Percentiles rank a stretch among this genome's conserved stretches.
Evolutionary conservation across 2,888 invertebrate species (phyloP).

Genomic region (Dione juno): DNA sequence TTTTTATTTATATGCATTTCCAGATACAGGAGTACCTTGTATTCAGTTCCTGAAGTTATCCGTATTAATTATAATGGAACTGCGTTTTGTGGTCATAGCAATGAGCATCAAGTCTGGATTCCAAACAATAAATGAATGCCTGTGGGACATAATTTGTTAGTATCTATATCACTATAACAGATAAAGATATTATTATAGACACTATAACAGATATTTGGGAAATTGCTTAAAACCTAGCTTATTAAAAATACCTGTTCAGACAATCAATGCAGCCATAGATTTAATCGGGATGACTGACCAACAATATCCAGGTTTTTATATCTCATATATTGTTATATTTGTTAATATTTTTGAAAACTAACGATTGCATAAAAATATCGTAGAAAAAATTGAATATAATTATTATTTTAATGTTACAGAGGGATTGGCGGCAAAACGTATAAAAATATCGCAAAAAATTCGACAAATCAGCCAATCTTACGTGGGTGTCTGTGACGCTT

Average conservation of each 20-base stretch:
- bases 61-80: background rate
- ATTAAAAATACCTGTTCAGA: background rate
- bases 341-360: too few relatives aligned
- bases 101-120: slow-evolving; percentile 12
- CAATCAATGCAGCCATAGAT: slow-evolving; percentile 16
- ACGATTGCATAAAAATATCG: too few relatives aligned
- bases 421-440: background rate
- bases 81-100: slow-evolving; percentile 1
- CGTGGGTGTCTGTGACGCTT: slow-evolving; percentile 13
- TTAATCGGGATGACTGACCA: slow-evolving; percentile 11
- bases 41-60: too few relatives aligned
- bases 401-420: slow-evolving; percentile 13
- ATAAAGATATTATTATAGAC: too few relatives aligned
- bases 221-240: background rate
- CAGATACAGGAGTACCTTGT: too few relatives aligned
- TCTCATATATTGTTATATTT: too few relatives aligned
- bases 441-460: slow-evolving; percentile 15
- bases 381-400: too few relatives aligned
- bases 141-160: background rate
- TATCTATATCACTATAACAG: background rate
- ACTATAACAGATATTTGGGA: too few relatives aligned
- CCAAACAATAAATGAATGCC: background rate
- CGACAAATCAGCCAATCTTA: slow-evolving; percentile 10
- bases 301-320: slow-evolving; percentile 11
- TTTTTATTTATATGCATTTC: too few relatives aligned